Base-by-base conservation (phyloP, 2,888 invertebrate genomes). In the Dendrolimus pini region DNA sequence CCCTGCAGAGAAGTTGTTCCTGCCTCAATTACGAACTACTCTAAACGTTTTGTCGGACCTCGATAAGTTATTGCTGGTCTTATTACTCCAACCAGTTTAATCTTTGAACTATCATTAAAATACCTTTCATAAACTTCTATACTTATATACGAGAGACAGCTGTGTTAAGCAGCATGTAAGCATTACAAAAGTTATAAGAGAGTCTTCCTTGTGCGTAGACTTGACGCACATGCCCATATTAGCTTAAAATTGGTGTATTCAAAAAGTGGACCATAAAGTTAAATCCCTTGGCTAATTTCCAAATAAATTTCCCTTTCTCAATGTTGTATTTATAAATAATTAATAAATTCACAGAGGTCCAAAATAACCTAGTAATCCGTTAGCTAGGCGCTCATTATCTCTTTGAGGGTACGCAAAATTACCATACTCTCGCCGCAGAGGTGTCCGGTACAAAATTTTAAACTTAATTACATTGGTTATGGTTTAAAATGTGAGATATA, bases 81-180 rank as follows among this genome's bases (percentile, higher is more conserved):
- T 41, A 65, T 56, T 1, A 61, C 30, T 30, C 6, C 30, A 30
- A 18, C 18, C 18, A 3, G 18, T 18, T 18, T 18, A 18, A 30
- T 30, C 41, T 42, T 54, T 1, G 62, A 41, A 1, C 67, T 65
- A 47, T 65, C 59, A 55, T 65, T 65, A 59, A 67, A 68, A 9
- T 59, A 41, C 41, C 13, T 54, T 8, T 58, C 12, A 42, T 64
- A 55, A 41, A 41, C 14, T 2, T 55, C 30, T 41, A 59, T 64
- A 56, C 62, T 68, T 8, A 70, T 8, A 70, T 64, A 56, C 66
- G 66, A 1, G 68, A 66, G 9, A 66, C 56, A 0, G 66, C 61
- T 0, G 65, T 58, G 1, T 18, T 18, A 18, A 18, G 18, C 18
- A 18, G 18, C 18, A 3, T 18, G 18, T 18, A 18, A 18, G 18